phyloP scores from a whole-genome alignment of 2,113 vertebrate species.

The Rhinopithecus roxellana region DNA sequence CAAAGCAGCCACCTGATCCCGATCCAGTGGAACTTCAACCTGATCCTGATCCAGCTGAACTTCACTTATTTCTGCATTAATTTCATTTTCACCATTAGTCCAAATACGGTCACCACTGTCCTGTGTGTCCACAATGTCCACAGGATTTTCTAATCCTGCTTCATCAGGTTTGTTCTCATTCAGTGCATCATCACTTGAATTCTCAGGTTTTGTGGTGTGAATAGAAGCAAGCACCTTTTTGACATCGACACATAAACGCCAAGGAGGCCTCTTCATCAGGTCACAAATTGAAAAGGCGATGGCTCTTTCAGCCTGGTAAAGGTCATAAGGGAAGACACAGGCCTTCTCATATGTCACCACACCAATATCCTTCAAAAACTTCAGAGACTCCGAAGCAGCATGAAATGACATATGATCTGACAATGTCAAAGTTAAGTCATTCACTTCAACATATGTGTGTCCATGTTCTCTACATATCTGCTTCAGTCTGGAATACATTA shows the following conservation, averaged over 20 bases:
- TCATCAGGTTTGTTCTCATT: background rate
- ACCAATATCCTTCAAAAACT: constrained; percentile 83
- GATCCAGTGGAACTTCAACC: constrained; percentile 75
- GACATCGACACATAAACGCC: constrained; percentile 82
- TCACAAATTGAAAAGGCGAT: constrained; percentile 81
- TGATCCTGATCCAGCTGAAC: constrained; percentile 81
- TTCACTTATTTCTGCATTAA: background rate
- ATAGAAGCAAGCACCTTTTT: constrained; percentile 75
- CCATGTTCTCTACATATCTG: constrained; percentile 79
- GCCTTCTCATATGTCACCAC: constrained; percentile 80
- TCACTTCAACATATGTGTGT: constrained; percentile 84
- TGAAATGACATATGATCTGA: constrained; percentile 69
- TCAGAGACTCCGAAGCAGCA: constrained; percentile 82
- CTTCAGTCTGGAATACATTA: constrained; percentile 85
- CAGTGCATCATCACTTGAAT: background rate
- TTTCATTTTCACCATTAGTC: background rate
- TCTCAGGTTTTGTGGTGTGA: background rate
- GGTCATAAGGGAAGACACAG: constrained; percentile 80
- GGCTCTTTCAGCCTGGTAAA: constrained; percentile 84
- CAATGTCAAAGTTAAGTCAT: constrained; percentile 67
- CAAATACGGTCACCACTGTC: background rate
- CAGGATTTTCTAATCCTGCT: background rate
- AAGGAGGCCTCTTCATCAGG: constrained; percentile 73
- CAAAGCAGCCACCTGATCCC: constrained; percentile 85
- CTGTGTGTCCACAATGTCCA: background rate